Evolutionary conservation across 92 coral and sea anemone genomes (phyloP).

Genomic region (Nematostella vectensis): DNA sequence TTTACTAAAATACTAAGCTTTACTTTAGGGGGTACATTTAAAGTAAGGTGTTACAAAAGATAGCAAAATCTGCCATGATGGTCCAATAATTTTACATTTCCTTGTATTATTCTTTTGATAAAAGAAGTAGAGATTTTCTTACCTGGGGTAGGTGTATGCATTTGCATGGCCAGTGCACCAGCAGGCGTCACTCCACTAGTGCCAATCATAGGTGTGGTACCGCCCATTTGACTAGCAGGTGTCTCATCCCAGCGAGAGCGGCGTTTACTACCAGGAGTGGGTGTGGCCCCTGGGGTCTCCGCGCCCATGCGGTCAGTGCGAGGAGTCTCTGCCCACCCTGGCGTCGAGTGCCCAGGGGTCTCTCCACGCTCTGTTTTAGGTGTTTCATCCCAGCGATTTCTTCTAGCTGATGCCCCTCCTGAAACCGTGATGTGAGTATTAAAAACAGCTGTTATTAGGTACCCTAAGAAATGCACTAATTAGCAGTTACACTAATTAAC

Average conservation of each 20-base stretch:
- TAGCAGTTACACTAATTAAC: no score
- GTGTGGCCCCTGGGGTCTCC: constrained; percentile 98
- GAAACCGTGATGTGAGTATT: no score
- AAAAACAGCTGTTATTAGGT: neutral
- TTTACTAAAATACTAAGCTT: no score
- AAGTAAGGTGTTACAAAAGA: no score
- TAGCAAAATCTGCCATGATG: no score
- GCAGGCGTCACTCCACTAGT: constrained; percentile 96
- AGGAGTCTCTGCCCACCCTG: constrained; percentile 99
- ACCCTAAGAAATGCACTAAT: neutral
- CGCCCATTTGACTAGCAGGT: constrained; percentile 94
- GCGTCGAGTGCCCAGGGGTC: constrained; percentile 95
- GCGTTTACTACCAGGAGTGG: constrained; percentile 97
- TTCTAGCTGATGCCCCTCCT: constrained; percentile 80
- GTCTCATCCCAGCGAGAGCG: constrained; percentile 99
- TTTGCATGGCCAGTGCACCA: constrained; percentile 97
- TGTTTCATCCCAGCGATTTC: constrained; percentile 99
- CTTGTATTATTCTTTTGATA: no score
- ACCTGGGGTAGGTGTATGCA: constrained; percentile 99
- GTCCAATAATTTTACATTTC: no score
- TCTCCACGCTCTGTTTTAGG: constrained; percentile 97
- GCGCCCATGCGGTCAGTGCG: constrained; percentile 95
- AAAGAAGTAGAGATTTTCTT: constrained; percentile 1
- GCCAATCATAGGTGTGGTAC: constrained; percentile 91
- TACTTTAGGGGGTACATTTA: no score